Evolutionary conservation across 2,888 invertebrate species (phyloP), one percentile per base, ranked within the genome.

Genomic region (Ormia ochracea): DNA sequence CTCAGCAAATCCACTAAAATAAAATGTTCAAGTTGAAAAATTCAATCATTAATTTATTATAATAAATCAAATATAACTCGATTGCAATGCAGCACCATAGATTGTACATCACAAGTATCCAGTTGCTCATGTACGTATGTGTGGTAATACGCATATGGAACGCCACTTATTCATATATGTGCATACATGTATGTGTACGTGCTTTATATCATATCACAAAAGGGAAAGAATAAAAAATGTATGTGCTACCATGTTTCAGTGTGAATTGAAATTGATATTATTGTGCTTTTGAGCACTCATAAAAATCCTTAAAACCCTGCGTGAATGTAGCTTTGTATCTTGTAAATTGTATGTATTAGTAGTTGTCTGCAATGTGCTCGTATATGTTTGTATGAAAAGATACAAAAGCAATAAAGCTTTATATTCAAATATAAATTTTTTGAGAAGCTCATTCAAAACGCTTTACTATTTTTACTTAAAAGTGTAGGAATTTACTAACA

Each of bases 181-280:
- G 6, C 17, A 19, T 21, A 50, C 4, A 4, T 33, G 14, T 43
- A 33, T 19, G n/a, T 48, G 12, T 36, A 14, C 31, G 10, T 54
- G 23, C 23, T 23, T 61, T 48, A 38, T 38, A 41, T 50, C 21
- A 59, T 50, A 26, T 9, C 7, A 28, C 26, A 19, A 36, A 56
- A 38, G 36, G 14, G 38, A 31, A 33, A 26, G 12, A 52, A 45
- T 17, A 59, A 41, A 61, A 52, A 31, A 52, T 43, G 26, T 50
- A 58, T 38, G 31, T 74, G 41, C 41, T 58, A 66, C 58, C 74
- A 74, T 63, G 45, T 45, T 50, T 23, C 54, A 56, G 19, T n/a
- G n/a, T n/a, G 43, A 54, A 54, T 54, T 54, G 14, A 54, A 63
- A 63, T 56, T 73, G 33, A 54, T 73, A 63, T 33, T 33, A 52